Evolutionary conservation across 35 echinoderm and acorn worm genomes (phyloP), one percentile per base, ranked within the genome.

Genomic region (Heliocidaris erythrogramma): DNA sequence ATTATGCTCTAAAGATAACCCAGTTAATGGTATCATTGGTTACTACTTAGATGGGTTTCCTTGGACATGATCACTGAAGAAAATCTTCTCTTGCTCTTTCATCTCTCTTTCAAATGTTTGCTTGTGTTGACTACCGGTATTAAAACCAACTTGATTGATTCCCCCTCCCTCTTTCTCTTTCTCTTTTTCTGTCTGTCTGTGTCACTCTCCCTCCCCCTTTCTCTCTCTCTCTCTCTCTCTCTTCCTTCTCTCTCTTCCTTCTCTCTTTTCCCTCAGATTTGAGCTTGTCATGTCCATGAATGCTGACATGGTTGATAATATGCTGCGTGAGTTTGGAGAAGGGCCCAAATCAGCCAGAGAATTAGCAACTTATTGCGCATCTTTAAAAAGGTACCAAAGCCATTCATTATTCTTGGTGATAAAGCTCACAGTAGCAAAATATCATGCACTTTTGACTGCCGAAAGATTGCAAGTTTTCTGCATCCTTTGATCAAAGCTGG

Each of bases 311-410:
- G 94, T 95, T 12, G 96, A 97, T 84, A 91, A 93, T 47, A 93
- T 97, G 92, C 49, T 97, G 49, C 92, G 85, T 16, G 94, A 97
- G 32, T 95, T 84, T 88, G 96, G 96, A 12, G 94, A 94, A 42
- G 96, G 96, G 21, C 94, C 90, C 12, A 92, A 93, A 32, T 94
- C 94, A 21, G 94, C 92, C 10, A 94, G 86, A 65, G 96, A 97
- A 49, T 49, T 97, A 30, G 96, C 96, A 9, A 95, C 94, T 0
- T 97, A 97, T 56, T 95, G 94, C 90, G 92, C 92, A 9, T 65
- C 92, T 59, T 52, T 97, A 18, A 97, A 97, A 88, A 97, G 94
- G 96, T 96, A 94, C 17, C 30, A 21, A 50, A 87, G 6, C 8
- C 11, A 52, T 94, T 48, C 7, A 9, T 10, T 56, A 13, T 56